Evolutionary conservation across 2,797 vertebrate genomes (phyloP), one percentile per base, ranked within the genome.

Genomic region (Coregonus ussuriensis): DNA sequence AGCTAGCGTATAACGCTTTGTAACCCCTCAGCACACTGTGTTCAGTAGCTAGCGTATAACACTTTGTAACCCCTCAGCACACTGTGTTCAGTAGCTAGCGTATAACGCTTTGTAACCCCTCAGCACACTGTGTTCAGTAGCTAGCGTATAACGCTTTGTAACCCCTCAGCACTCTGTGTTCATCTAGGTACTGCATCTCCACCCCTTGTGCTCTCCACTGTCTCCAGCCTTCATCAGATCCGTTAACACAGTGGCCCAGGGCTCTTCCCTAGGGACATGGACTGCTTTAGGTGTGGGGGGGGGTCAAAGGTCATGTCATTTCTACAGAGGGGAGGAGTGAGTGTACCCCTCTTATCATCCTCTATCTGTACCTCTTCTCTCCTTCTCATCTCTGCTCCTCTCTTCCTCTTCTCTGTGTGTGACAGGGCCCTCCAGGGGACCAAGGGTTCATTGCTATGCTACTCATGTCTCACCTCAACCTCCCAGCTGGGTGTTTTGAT

Each of bases 401-500:
- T 15, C 67, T n/a, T 15, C 41, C 18, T 52, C 16, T 47, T 71
- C 69, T 29, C 41, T 71, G 14, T 59, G 25, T 73, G 18, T 73
- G 11, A 35, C 33, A 15, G 63, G 41, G 41, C 56, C 70, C 59
- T 63, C 13, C 67, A 51, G 66, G 59, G 53, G 31, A 68, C 21
- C 16, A 31, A 53, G 25, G 35, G 52, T 74, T 82, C 81, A 82
- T 86, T 81, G 78, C 72, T 82, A 86, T 84, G 83, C 85, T 71
- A 53, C 67, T 77, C 79, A 74, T 33, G 63, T 74, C 74, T 51
- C 71, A 59, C 71, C 74, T 78, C 76, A 75, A 81, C 77, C 77
- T 77, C 72, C 80, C 76, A 72, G 59, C 67, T 52, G 66, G 54
- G 71, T 29, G 29, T 67, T 69, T 66, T 62, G 37, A 31, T 54